These are phyloP conservation scores for Spatula versicolor DNA, from an alignment of 2,797 vertebrate species.

Conservation along the genomic window DNA sequence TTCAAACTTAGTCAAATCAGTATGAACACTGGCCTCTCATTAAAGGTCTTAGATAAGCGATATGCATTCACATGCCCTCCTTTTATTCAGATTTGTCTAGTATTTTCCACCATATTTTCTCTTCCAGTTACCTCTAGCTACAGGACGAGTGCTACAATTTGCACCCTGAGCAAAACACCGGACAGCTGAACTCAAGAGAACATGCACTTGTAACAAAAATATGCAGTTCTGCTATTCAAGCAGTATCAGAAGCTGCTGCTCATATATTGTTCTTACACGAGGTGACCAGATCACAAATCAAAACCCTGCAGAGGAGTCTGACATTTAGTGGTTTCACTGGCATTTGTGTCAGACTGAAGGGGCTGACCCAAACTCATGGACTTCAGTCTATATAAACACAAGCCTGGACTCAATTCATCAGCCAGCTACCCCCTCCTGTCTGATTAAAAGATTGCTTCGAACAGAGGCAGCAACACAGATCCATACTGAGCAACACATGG, in stretches of 20 bases:
- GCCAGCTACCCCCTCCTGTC: background rate
- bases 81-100: background rate
- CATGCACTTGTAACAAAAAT: rapidly evolving
- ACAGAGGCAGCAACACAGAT: background rate
- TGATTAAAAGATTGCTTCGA: background rate
- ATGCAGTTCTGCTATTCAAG: rapidly evolving
- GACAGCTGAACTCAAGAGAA: background rate
- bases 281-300: rapidly evolving
- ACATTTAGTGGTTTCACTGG: background rate
- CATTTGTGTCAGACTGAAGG: background rate
- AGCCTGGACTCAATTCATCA: background rate
- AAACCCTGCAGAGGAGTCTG: background rate
- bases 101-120: rapidly evolving
- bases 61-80: background rate
- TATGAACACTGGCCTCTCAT: background rate
- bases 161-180: background rate
- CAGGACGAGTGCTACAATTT: rapidly evolving
- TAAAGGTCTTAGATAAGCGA: background rate
- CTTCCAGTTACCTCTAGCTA: background rate
- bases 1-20: background rate
- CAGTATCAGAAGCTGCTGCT: rapidly evolving
- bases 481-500: background rate
- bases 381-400: background rate
- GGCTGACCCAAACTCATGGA: background rate
- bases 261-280: rapidly evolving